Base-by-base conservation (phyloP, 2,113 vertebrate species). In the Oophaga pumilio region DNA sequence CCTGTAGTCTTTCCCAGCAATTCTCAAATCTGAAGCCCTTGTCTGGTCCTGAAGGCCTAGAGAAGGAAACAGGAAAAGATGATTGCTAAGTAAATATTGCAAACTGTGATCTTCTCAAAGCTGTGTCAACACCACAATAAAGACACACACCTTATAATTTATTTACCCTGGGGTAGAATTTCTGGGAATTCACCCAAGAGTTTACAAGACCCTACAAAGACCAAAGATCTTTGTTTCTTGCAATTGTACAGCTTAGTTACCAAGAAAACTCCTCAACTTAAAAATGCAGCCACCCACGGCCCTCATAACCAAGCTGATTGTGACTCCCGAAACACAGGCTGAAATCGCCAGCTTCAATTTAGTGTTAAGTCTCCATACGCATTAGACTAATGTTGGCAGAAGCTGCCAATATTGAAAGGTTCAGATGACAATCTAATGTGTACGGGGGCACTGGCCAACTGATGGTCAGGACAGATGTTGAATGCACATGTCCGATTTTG, bases 81-180 rank as follows among this genome's bases (percentile, higher is more conserved):
- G 85, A 88, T 77, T 66, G 80, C 24, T 74, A 68, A 59, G 77
- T 84, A 88, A 88, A 88, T 80, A 88, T 68, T 77, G 59, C 80
- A 84, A 77, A 74, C 87, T 88, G 87, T 84, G 87, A 88, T 88
- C 87, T 68, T 83, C 80, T 68, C 14, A 50, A 88, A 88, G 87
- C 87, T 88, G 87, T 66, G 87, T 88, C 87, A 88, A 88, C 83
- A 88, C n/a, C 43, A 68, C 66, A 56, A 80, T 68, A 33, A 76
- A 84, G 49, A 53, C 73, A 49, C 76, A 86, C 71, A 88, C 87
- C 87, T 88, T 84, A 84, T 82, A 77, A 49, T 84, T 76, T 88
- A 84, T 84, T 88, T 77, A 60, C 80, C 60, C 33, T 33, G 62
- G 71, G 87, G 68, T 88, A 66, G 56, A 52, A 82, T 82, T 76